Conservation (phyloP, 2,888 invertebrate species). For the Drosophila neutralis region DNA sequence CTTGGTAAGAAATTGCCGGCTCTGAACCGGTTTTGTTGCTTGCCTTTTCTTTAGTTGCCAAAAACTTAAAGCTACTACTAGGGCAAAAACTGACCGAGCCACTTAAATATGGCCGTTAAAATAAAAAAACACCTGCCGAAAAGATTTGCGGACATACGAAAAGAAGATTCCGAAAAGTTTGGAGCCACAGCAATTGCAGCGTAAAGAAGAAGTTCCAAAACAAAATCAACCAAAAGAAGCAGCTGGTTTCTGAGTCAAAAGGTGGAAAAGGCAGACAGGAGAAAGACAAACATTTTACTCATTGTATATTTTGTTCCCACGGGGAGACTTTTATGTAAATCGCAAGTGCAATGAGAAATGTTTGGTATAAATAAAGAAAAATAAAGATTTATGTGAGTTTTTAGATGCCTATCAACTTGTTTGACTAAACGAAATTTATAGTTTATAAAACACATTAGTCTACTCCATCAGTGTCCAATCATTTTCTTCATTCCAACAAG, state of each 20-base stretch:
- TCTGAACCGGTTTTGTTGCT: slow-evolving; percentile 40
- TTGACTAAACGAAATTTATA: background rate
- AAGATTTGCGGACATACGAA: slow-evolving; percentile 41
- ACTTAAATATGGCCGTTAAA: slow-evolving; percentile 35
- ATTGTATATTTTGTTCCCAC: background rate
- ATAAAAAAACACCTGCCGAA: slow-evolving; percentile 48
- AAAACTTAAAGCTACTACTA: slow-evolving; percentile 25
- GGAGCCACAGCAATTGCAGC: slow-evolving; percentile 13
- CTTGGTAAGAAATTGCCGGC: slow-evolving; percentile 30
- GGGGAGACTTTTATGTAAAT: background rate
- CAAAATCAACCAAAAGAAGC: slow-evolving; percentile 13
- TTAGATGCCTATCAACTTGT: no score
- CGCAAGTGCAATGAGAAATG: background rate
- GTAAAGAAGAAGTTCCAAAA: slow-evolving; percentile 3
- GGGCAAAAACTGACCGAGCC: slow-evolving; percentile 50
- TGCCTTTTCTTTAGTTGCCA: slow-evolving; percentile 44
- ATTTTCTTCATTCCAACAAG: slow-evolving; percentile 17
- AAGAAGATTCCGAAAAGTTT: slow-evolving; percentile 15
- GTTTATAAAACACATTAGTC: background rate
- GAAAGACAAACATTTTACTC: background rate
- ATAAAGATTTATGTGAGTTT: background rate
- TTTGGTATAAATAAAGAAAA: background rate
- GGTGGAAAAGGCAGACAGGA: background rate
- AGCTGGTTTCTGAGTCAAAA: slow-evolving; percentile 10
- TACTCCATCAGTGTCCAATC: slow-evolving; percentile 10